Conservation (phyloP, 64 coral and sea anemone species). For the Montipora foliosa region DNA sequence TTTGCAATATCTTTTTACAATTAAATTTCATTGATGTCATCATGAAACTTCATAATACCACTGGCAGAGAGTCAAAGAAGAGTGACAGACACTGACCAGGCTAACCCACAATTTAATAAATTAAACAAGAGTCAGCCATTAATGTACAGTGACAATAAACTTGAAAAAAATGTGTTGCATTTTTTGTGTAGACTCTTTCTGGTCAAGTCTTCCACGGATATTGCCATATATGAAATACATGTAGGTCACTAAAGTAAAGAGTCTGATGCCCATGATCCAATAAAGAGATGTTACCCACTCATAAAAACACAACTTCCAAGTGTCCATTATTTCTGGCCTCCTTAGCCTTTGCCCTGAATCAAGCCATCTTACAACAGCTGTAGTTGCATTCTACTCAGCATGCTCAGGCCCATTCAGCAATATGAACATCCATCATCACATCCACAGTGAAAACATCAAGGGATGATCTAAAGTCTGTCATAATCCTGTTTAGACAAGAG, state of each 20-base stretch:
- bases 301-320: slow-evolving; percentile 11
- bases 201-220: slow-evolving; percentile 51
- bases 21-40: too few species aligned
- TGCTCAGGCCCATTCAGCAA: slow-evolving; percentile 17
- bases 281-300: neutral
- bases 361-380: slow-evolving; percentile 42
- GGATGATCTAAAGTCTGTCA: slow-evolving; percentile 61
- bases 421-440: slow-evolving; percentile 30
- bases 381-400: slow-evolving; percentile 25
- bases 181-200: slow-evolving; percentile 47
- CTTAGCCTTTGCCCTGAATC: slow-evolving; percentile 7
- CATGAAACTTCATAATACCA: too few species aligned
- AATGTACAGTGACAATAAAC: slow-evolving; percentile 45
- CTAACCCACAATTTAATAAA: too few species aligned
- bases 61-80: too few species aligned
- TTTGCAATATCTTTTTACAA: too few species aligned
- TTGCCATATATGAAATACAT: slow-evolving; percentile 51
- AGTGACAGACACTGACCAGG: too few species aligned
- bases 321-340: neutral
- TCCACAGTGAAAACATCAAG: slow-evolving; percentile 45
- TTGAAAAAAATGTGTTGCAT: slow-evolving; percentile 35
- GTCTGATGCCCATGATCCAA: slow-evolving; percentile 4
- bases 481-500: slow-evolving; percentile 51
- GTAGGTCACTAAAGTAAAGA: slow-evolving; percentile 62
- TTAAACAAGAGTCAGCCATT: neutral